Conservation (phyloP, 2,797 vertebrate genomes). For the Chiloscyllium punctatum region DNA sequence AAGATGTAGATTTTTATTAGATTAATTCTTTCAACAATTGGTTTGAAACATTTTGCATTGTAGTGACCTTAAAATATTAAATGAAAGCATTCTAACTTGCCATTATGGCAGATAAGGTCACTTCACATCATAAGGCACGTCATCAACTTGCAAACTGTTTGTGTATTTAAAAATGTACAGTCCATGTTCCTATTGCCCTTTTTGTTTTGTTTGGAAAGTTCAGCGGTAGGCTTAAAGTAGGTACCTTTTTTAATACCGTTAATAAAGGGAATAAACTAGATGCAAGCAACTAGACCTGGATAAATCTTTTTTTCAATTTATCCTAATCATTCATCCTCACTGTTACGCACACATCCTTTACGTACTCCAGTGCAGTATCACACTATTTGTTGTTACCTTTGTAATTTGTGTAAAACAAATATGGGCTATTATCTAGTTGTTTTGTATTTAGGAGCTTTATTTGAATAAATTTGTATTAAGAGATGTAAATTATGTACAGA, state of each 20-base stretch:
- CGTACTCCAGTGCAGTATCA: neutral
- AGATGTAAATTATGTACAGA: neutral
- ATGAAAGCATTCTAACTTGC: neutral
- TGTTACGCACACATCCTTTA: neutral
- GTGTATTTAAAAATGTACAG: neutral
- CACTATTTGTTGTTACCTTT: slow-evolving; percentile 2
- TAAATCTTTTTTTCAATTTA: neutral
- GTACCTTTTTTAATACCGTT: neutral
- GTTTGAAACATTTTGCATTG: neutral
- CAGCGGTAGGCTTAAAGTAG: neutral
- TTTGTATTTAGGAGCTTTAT: neutral
- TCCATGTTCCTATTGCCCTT: neutral
- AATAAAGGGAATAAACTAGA: neutral
- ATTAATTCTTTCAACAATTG: neutral
- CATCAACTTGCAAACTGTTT: slow-evolving; percentile 18
- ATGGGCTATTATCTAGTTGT: neutral
- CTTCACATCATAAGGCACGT: neutral
- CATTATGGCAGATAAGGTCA: neutral
- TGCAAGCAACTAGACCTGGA: neutral
- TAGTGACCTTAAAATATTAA: neutral
- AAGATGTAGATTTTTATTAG: neutral
- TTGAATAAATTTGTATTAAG: neutral
- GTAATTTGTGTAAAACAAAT: slow-evolving; percentile 11
- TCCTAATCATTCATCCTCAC: neutral
- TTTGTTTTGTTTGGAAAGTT: neutral